These are phyloP conservation scores for Colostygia pectinataria DNA, from an alignment of 2,888 invertebrate genomes.

Conservation along the genomic window DNA sequence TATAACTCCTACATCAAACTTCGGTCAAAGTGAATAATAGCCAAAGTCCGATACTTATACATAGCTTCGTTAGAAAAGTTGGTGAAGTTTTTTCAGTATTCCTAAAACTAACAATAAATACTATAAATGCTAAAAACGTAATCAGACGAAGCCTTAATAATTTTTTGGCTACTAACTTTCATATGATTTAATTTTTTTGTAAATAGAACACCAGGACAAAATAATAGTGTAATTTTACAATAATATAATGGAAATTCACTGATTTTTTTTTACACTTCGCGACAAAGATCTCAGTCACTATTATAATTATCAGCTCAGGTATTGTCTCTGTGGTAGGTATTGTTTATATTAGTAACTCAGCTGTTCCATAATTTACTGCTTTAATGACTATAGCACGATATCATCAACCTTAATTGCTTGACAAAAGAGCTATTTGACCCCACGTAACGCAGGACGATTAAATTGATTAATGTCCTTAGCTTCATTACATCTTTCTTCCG, in stretches of 20 bases:
- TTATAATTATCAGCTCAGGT: too few species aligned
- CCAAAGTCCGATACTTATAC: constrained; percentile 38
- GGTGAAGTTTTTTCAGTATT: neutral
- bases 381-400: constrained; percentile 27
- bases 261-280: too few species aligned
- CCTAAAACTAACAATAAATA: neutral
- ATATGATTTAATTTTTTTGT: too few species aligned
- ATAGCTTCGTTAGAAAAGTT: constrained; percentile 11
- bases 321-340: too few species aligned
- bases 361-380: constrained; percentile 20
- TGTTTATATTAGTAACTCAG: constrained; percentile 1
- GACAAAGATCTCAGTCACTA: too few species aligned
- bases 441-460: constrained; percentile 47
- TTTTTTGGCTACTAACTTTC: too few species aligned
- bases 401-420: constrained; percentile 68
- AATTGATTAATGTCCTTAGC: constrained; percentile 37
- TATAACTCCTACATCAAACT: constrained; percentile 37
- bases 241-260: too few species aligned
- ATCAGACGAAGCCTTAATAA: too few species aligned
- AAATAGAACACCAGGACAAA: too few species aligned
- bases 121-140: too few species aligned
- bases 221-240: too few species aligned
- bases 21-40: constrained; percentile 58
- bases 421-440: constrained; percentile 55
- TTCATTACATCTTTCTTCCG: constrained; percentile 32